Conservation (phyloP, 1,140 invertebrate species). For the Araneus ventricosus region DNA sequence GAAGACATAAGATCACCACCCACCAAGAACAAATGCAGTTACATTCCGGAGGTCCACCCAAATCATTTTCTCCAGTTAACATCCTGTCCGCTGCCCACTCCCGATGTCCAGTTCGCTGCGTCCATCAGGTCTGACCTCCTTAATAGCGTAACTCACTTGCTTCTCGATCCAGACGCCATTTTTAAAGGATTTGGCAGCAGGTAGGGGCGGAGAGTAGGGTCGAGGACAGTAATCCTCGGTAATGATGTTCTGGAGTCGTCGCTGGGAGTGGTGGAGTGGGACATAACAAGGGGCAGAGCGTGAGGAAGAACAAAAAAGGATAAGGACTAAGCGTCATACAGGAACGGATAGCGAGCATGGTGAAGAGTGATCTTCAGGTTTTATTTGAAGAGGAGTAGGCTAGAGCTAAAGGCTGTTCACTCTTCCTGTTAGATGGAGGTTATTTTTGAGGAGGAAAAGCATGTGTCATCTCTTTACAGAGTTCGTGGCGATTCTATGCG, state of each 20-base stretch:
- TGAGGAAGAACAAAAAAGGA: slow-evolving; percentile 10
- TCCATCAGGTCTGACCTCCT: neutral
- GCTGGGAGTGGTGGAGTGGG: slow-evolving; percentile 6
- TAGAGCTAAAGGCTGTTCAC: neutral
- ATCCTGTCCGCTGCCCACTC: neutral
- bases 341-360: neutral
- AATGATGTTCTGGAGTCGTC: slow-evolving; percentile 29
- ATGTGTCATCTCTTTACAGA: no score
- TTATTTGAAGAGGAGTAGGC: neutral
- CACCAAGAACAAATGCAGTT: neutral
- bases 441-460: neutral
- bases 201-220: neutral
- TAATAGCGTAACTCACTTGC: slow-evolving; percentile 7
- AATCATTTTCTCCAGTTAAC: neutral
- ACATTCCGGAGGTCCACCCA: neutral
- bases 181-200: slow-evolving; percentile 6
- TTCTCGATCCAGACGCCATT: neutral
- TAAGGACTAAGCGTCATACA: neutral
- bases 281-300: slow-evolving; percentile 18
- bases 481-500: no score
- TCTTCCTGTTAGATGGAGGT: no score
- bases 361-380: neutral
- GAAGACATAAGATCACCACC: neutral
- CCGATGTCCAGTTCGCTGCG: neutral
- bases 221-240: slow-evolving; percentile 18